Conservation (phyloP, 2,113 vertebrate genomes). For the Aleadryas rufinucha region DNA sequence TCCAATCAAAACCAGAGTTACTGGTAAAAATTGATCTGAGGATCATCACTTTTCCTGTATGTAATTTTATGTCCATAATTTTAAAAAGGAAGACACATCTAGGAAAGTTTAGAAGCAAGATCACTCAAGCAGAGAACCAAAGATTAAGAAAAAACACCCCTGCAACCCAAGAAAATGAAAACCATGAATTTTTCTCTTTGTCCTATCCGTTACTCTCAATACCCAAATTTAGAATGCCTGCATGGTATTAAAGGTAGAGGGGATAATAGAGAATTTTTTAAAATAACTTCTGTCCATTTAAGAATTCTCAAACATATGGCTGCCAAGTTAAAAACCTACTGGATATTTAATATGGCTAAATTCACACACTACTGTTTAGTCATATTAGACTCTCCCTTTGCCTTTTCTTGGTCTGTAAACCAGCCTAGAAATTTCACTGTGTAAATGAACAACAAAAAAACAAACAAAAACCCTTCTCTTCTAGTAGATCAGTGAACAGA, state of each 20-base stretch:
- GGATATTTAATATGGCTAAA: neutral
- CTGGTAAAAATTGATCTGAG: neutral
- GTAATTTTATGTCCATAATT: neutral
- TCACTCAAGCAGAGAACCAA: neutral
- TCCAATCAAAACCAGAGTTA: neutral
- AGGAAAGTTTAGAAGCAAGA: neutral
- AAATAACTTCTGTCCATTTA: neutral
- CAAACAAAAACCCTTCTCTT: neutral
- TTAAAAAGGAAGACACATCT: neutral
- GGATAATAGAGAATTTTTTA: neutral
- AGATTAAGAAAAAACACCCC: neutral
- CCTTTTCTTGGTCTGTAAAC: neutral
- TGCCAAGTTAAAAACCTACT: neutral
- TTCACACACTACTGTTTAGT: neutral
- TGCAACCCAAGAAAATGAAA: neutral
- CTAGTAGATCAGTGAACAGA: neutral
- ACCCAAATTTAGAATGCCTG: neutral
- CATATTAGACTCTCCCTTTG: neutral
- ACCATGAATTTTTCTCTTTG: neutral
- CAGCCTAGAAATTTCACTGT: neutral
- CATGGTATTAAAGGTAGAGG: neutral
- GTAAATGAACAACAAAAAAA: neutral
- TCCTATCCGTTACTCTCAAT: neutral
- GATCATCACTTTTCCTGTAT: neutral
- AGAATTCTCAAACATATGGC: neutral